A percentile compares a stretch with the other conserved stretches of the same genome.
These are phyloP conservation scores for Micromys minutus DNA, from an alignment of 2,113 vertebrate species.

Conservation along the genomic window DNA sequence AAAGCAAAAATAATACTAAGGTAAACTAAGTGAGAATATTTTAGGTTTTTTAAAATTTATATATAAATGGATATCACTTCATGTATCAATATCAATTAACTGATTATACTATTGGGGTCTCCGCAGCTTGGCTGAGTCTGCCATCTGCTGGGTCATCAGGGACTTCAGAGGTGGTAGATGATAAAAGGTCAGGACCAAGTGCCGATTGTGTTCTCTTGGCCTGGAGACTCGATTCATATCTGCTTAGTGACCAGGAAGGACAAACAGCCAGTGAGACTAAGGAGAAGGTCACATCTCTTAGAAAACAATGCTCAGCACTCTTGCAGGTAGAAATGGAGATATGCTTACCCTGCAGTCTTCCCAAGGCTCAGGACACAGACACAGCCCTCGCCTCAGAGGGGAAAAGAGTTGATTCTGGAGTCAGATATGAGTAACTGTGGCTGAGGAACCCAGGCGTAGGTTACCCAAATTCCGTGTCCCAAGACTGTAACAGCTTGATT, in stretches of 20 bases:
- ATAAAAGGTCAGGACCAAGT: background rate
- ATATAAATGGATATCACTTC: background rate
- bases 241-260: slow-evolving; percentile 28
- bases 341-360: background rate
- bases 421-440: background rate
- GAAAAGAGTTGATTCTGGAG: background rate
- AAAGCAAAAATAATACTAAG: background rate
- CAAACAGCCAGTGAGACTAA: slow-evolving; percentile 29
- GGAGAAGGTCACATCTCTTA: slow-evolving; percentile 7
- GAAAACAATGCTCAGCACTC: slow-evolving; percentile 36
- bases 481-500: background rate
- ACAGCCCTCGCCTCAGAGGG: background rate
- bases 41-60: background rate
- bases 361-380: background rate
- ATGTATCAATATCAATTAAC: background rate
- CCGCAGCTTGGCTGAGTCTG: background rate
- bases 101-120: background rate
- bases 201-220: slow-evolving; percentile 43
- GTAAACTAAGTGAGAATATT: background rate
- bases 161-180: background rate
- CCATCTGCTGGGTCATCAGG: background rate
- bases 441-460: background rate
- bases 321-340: background rate
- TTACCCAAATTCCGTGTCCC: background rate
- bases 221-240: slow-evolving; percentile 65